Base-by-base conservation (phyloP, 30 jellyfish, hydroid and myxozoan genomes). In the Pseudorhiza aurosa region DNA sequence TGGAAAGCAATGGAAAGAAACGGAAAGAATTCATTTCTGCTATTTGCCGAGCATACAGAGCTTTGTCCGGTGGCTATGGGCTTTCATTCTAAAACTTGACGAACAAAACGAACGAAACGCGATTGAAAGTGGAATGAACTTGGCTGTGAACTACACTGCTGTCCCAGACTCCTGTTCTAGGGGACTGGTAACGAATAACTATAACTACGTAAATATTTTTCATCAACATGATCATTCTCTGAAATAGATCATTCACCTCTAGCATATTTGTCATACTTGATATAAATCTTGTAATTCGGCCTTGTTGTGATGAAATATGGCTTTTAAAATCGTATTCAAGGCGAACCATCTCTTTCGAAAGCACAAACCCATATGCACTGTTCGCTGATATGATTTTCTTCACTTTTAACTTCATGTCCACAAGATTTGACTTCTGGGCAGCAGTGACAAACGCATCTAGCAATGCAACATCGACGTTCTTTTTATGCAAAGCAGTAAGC, bases 371-470 rank as follows among this genome's bases (percentile, higher is more conserved):
- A 60, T 26, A 77, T 29, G 60, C 89, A 28, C 72, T 37, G 40
- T 40, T 60, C 0, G 82, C 72, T 26, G 71, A 18, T 25, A 77
- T 77, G 25, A 77, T 18, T 17, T 77, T 35, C 25, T 44, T 58
- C 55, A 77, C 89, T 30, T 59, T 46, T 30, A 77, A 58, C 39
- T 56, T 32, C 62, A 46, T 17, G 12, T 21, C 15, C 9, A 22
- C 36, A 19, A 77, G 37, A 21, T 43, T 14, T 25, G 73, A 28
- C 28, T 49, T 19, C 25, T 58, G 53, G 0, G 45, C 60, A 5
- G 89, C 89, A 2, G 81, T 39, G 24, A 33, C 81, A 64, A 77
- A 64, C 2, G 89, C 82, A 40, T 77, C 89, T 22, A 77, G 64
- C 15, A 77, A 28, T 2, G 81, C 89, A 6, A 59, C 47, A 26